These are phyloP conservation scores for Silurus glanis DNA, from an alignment of 2,113 vertebrate species.

Conservation along the genomic window DNA sequence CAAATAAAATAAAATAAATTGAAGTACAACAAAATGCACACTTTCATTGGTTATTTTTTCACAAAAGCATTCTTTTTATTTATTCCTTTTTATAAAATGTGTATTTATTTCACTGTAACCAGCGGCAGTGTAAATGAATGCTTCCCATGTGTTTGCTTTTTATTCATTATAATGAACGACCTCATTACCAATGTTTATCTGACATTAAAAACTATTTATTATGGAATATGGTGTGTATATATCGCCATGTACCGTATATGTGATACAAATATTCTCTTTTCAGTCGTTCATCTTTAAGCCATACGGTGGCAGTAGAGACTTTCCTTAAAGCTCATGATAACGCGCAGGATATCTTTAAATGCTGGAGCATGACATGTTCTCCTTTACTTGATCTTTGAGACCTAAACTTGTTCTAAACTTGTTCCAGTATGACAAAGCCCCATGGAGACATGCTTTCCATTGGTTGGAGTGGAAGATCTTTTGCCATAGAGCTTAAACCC, in stretches of 20 bases:
- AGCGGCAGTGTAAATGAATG: not conserved
- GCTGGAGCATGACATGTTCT: too few species aligned
- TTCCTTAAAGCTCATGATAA: not conserved
- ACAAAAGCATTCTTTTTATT: not conserved
- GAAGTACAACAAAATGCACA: not conserved
- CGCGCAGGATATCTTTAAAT: too few species aligned
- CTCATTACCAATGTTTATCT: not conserved
- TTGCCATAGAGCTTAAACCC: too few species aligned
- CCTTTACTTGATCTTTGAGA: too few species aligned
- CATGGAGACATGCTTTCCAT: too few species aligned
- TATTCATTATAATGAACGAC: not conserved
- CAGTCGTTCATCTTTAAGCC: not conserved
- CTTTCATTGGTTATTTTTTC: not conserved
- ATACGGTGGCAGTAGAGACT: slow-evolving; percentile 1
- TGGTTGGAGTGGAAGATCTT: too few species aligned
- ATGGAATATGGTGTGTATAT: not conserved
- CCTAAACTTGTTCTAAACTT: too few species aligned
- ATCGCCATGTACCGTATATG: too few species aligned
- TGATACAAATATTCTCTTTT: not conserved
- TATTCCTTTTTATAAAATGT: too few species aligned
- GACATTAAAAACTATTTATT: not conserved
- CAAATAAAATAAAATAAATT: not conserved
- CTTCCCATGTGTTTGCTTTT: not conserved
- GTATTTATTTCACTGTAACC: not conserved
- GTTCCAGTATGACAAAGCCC: too few species aligned